Evolutionary conservation across 2,888 invertebrate genomes (phyloP).

Genomic region (Epicampocera succincta): DNA sequence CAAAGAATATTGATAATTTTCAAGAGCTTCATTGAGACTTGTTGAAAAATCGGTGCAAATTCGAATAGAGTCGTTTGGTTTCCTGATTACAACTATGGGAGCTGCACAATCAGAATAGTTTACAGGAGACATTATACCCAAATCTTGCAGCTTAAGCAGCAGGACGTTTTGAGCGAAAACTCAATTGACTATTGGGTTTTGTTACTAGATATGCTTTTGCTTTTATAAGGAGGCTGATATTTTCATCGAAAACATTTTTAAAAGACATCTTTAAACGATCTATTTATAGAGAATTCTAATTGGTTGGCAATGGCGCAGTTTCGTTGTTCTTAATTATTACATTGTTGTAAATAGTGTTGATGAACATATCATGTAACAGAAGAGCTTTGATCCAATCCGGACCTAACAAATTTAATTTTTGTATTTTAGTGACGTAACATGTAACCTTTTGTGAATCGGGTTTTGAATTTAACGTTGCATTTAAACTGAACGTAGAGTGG

Average conservation of each 20-base stretch:
- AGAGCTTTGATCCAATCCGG: slow-evolving; percentile 62
- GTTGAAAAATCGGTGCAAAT: slow-evolving; percentile 71
- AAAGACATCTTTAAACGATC: too few species aligned
- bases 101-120: slow-evolving; percentile 2
- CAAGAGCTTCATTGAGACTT: slow-evolving; percentile 62
- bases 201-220: slow-evolving; percentile 17
- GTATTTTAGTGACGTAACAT: slow-evolving; percentile 43
- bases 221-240: slow-evolving; percentile 65
- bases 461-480: slow-evolving; percentile 50
- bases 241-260: slow-evolving; percentile 52
- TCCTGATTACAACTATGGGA: slow-evolving; percentile 53
- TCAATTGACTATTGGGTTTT: slow-evolving; percentile 14
- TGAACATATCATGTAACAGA: slow-evolving; percentile 50
- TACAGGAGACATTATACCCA: slow-evolving; percentile 30
- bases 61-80: slow-evolving; percentile 64
- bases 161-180: slow-evolving; percentile 68
- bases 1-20: slow-evolving; percentile 29
- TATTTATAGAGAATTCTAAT: too few species aligned
- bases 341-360: slow-evolving; percentile 44
- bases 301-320: too few species aligned
- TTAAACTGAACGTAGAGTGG: slow-evolving; percentile 62
- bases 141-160: slow-evolving; percentile 57
- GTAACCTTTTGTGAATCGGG: slow-evolving; percentile 31
- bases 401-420: slow-evolving; percentile 52
- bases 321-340: too few species aligned